Evolutionary conservation across 2,113 vertebrate genomes (phyloP), one percentile per base, ranked within the genome.

Genomic region (Tetraodon nigroviridis): DNA sequence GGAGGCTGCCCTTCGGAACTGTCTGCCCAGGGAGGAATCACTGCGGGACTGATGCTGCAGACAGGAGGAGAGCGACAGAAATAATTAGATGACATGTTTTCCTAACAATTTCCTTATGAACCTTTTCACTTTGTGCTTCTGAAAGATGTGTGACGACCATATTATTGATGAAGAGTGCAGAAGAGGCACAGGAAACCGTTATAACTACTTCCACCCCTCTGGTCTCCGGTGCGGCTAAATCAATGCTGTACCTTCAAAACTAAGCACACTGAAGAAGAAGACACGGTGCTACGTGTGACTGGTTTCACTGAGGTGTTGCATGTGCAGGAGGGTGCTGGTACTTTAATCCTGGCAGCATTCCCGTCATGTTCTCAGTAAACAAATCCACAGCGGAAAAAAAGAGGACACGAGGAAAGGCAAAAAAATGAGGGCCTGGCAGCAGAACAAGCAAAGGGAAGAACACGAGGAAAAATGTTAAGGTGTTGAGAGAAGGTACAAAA

Each of bases 1-100:
- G 93, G 65, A 94, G 81, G 86, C 93, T 94, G 81, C 92, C 92
- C 0, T 27, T 83, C 92, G 0, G 93, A 96, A 72, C 90, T 92
- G 51, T 75, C 89, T 37, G 89, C 91, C 93, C 82, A 94, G 80
- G 0, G 93, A 94, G 0, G 90, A 90, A 77, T 93, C 92, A 0
- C 93, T 94, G 74, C 87, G 90, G 0, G 89, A 86, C 16, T 80
- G 71, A 87, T 93, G 86, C 84, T 87, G 79, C 3, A 71, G 17
- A 57, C 20, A 37, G 47, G 24, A 55, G 49, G 57, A 45, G 42
- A 40, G 13, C 17, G 40, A 37, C 32, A 8, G 32, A 37, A 37
- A 37, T 12, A 37, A 37, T 37, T 37, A 8, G 10, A 37, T 37
- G 32, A 6, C 29, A 32, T 24, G 24, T 32, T 32, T 32, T 32